Base-by-base conservation (phyloP, 2,888 invertebrate species). In the Cenopis cana region DNA sequence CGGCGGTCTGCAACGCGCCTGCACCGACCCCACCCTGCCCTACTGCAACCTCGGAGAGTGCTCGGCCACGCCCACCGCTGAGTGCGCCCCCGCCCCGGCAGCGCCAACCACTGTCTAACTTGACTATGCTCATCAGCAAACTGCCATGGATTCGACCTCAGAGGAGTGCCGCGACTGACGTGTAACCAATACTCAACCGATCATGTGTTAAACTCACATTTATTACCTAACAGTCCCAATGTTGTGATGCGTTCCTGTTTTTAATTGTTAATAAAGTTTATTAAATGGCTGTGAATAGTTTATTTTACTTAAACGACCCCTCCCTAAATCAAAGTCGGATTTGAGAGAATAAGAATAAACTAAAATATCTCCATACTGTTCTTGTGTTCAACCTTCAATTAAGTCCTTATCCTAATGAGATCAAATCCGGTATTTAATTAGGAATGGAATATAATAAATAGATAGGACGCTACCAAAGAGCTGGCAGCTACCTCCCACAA, bases 1-100 rank as follows among this genome's bases (percentile, higher is more conserved):
- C 24, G 92, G 93, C 4, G 89, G 87, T 3, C 74, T 93, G 0
- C 81, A 87, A 66, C 83, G 81, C 12, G 76, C 87, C 10, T 93
- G 93, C 77, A 76, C 81, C 2, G 93, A 93, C 77, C 92, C 93
- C 0, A 82, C 87, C 1, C 75, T 88, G 18, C 93, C 93, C 0
- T 85, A 89, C 79, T 93, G 93, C 82, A 92, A 91, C 79, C 82
- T 89, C 11, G 93, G 93, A n/a, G 84, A 84, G 69, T 93, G 93
- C 79, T 92, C 93, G 0, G 92, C 91, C 9, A 91, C 92, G 0
- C 91, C 93, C 0, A 73, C 90, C 1, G 85, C 76, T 0, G 89
- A 84, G 68, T 93, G 93, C 69, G 86, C 85, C 0, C 82, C 86
- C 0, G 74, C 77, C 1, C 50, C 77, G 8, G 74, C 59, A 0